Evolutionary conservation across 2,113 vertebrate species (phyloP).

Genomic region (Chaetura pelagica): DNA sequence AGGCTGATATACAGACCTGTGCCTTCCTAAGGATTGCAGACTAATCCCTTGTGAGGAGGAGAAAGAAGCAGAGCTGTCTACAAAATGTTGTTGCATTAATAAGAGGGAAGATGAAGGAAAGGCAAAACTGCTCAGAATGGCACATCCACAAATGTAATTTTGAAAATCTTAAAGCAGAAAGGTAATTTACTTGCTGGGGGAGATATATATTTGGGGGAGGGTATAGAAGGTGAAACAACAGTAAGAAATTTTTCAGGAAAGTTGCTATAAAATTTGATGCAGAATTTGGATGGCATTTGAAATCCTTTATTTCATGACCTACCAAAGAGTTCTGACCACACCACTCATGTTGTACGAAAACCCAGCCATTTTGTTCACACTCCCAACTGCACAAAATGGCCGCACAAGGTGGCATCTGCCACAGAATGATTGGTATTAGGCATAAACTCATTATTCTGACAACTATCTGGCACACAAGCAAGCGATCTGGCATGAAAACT

Average conservation of each 20-base stretch:
- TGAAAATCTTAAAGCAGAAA: neutral
- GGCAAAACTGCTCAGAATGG: neutral
- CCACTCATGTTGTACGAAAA: rapidly evolving
- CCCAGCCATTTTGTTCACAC: neutral
- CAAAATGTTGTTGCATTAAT: neutral
- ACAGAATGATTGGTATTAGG: constrained; percentile 42
- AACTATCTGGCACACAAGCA: constrained; percentile 38
- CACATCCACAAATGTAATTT: neutral
- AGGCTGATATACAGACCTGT: neutral
- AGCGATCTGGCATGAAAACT: neutral
- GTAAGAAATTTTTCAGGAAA: neutral
- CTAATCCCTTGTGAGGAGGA: neutral
- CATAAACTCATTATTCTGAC: constrained; percentile 58
- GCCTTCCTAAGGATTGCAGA: neutral
- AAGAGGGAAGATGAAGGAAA: neutral
- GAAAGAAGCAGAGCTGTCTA: neutral
- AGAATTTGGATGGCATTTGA: neutral
- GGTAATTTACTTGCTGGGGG: neutral
- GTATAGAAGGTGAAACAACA: neutral
- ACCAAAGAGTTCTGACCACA: rapidly evolving
- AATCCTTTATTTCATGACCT: neutral
- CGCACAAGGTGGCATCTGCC: constrained; percentile 47
- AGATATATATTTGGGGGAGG: neutral
- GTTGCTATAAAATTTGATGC: neutral
- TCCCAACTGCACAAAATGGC: constrained; percentile 41